Base-by-base conservation (phyloP, 2,888 invertebrate genomes). In the Heterodera filipjevi region DNA sequence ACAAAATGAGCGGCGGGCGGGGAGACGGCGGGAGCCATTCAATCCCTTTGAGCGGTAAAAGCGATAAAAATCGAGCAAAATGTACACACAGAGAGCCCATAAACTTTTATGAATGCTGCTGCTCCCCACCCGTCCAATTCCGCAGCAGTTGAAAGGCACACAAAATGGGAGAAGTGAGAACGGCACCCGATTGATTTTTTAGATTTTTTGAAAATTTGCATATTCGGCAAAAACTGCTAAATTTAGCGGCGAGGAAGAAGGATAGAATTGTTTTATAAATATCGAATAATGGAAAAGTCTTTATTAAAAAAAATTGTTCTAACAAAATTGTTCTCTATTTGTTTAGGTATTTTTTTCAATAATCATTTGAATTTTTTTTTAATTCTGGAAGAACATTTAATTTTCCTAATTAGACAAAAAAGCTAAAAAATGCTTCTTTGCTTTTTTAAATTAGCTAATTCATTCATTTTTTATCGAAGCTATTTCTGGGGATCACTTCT, bases 21-120 rank as follows among this genome's bases (percentile, higher is more conserved):
- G 39, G 39, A 39, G 39, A n/a, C n/a, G 8, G 49, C 49, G 16
- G 49, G 49, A 12, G 49, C 49, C 49, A 53, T 53, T 53, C 49
- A 49, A 19, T n/a, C 10, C 59, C 10, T 59, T n/a, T n/a, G n/a
- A 59, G 59, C 59, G 59, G 59, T 8, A 59, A 59, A 59, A 59
- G 59, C 59, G 59, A 59, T 59, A 59, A 59, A 53, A 59, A 59
- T 59, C 59, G 19, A 59, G 22, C 59, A 59, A 59, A 59, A 59
- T n/a, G n/a, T n/a, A n/a, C n/a, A n/a, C n/a, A n/a, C n/a, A 59
- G 59, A 14, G 59, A 59, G 59, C 59, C 22, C 59, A 59, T 59
- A 59, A 59, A 59, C 59, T 59, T 59, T 59, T 59, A n/a, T 19
- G 59, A 59, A 59, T 59, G 59, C n/a, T 59, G 46, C 59, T 19